These are phyloP conservation scores for Harpagifer antarcticus DNA, from an alignment of 2,797 vertebrate genomes.

Conservation along the genomic window DNA sequence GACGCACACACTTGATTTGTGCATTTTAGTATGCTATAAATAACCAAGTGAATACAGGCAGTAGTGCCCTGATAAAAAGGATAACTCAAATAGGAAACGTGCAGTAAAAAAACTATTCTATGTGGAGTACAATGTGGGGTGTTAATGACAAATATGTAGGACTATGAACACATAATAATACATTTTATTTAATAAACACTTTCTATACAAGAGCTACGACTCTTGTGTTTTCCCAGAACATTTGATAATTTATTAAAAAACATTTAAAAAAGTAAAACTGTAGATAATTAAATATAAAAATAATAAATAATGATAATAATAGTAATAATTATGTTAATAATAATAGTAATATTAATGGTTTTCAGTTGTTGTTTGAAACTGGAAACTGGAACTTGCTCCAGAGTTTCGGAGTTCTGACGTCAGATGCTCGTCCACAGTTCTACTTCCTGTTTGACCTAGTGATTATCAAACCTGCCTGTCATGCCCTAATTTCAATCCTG, in stretches of 20 bases:
- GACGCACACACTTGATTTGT: constrained; percentile 11
- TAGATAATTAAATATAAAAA: too few species aligned
- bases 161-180: background rate
- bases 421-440: background rate
- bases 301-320: too few species aligned
- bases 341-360: too few species aligned
- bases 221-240: too few species aligned
- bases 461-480: constrained; percentile 8
- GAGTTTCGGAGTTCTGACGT: background rate
- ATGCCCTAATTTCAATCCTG: background rate
- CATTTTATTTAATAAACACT: too few species aligned
- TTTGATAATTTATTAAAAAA: too few species aligned
- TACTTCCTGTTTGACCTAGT: background rate
- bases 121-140: too few species aligned
- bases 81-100: background rate
- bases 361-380: too few species aligned
- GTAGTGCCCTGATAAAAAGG: background rate
- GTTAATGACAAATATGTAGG: background rate
- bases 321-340: too few species aligned
- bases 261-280: too few species aligned
- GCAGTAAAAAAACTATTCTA: background rate
- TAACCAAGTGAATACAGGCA: background rate
- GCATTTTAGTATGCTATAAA: background rate
- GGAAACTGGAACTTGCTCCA: background rate
- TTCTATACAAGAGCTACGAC: too few species aligned